Evolutionary conservation across 2,888 invertebrate genomes (phyloP).

Genomic region (Salpingus planirostris): DNA sequence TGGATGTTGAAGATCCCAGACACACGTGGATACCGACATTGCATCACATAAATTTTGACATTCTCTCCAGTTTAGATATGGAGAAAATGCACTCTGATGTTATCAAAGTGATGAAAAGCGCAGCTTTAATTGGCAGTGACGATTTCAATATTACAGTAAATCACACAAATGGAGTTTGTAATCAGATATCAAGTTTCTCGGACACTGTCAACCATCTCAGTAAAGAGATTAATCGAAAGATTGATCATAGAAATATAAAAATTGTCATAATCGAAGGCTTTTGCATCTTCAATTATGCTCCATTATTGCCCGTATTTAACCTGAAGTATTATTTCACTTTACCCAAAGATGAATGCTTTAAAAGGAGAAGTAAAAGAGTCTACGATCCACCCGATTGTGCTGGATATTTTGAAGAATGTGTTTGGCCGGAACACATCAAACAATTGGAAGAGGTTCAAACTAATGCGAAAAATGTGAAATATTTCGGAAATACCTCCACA

Average conservation of each 20-base stretch:
- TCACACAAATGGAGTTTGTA: no score
- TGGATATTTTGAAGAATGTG: conserved; percentile 80
- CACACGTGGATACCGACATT: conserved; percentile 55
- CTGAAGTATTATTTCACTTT: conserved; percentile 67
- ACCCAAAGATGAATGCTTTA: conserved; percentile 56
- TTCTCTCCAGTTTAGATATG: conserved; percentile 65
- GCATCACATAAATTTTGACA: conserved; percentile 70
- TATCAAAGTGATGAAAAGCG: conserved; percentile 32
- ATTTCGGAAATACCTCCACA: no score
- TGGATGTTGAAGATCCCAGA: conserved; percentile 53
- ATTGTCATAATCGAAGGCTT: conserved; percentile 71
- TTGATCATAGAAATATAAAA: conserved; percentile 35
- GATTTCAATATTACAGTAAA: no score
- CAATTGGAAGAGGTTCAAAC: conserved; percentile 45
- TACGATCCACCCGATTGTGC: conserved; percentile 82
- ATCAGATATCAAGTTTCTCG: no score
- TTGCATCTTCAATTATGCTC: conserved; percentile 60
- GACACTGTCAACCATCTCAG: not conserved
- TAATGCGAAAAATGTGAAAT: no score
- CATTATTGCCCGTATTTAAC: conserved; percentile 58
- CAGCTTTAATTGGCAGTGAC: conserved; percentile 5
- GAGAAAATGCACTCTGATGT: conserved; percentile 57
- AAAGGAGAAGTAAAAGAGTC: conserved; percentile 51
- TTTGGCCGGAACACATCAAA: conserved; percentile 80
- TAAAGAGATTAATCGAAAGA: conserved; percentile 13